Conservation (phyloP, 2,888 invertebrate species). For the Hirudinaria manillensis region DNA sequence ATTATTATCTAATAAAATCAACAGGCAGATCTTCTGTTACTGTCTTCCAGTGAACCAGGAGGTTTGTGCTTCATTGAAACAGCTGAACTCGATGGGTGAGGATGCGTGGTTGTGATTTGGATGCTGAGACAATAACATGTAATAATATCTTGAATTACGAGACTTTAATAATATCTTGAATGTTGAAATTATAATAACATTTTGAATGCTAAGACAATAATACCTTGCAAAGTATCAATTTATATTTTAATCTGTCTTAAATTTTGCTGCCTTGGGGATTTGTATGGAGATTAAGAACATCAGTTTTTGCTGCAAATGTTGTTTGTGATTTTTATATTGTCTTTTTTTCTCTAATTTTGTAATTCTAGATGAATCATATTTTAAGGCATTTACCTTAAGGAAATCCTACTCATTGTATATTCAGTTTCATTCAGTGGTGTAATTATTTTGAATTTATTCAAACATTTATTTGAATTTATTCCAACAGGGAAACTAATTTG, state of each 20-base stretch:
- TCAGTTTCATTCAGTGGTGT: neutral
- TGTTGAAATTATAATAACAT: no score
- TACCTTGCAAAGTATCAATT: no score
- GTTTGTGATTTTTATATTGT: no score
- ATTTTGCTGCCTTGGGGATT: no score
- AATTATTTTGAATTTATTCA: neutral
- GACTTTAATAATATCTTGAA: no score
- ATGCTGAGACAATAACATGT: neutral
- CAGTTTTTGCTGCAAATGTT: neutral
- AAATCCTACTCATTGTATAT: neutral
- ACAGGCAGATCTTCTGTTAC: constrained; percentile 68
- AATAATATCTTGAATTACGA: neutral
- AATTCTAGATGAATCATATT: no score
- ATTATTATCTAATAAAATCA: neutral
- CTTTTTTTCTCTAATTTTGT: no score
- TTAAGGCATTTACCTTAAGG: no score
- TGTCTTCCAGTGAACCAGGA: constrained; percentile 95
- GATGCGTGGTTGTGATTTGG: constrained; percentile 34
- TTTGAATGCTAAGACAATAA: no score
- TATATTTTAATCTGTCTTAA: no score
- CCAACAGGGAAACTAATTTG: constrained; percentile 83
- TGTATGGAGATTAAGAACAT: no score
- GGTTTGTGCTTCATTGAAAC: constrained; percentile 99
- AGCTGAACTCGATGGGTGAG: constrained; percentile 92
- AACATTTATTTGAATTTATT: neutral